Percentiles rank a stretch among this genome's conserved stretches.
These are phyloP conservation scores for Psylliodes chrysocephalus DNA, from an alignment of 2,888 invertebrate genomes.

Conservation along the genomic window DNA sequence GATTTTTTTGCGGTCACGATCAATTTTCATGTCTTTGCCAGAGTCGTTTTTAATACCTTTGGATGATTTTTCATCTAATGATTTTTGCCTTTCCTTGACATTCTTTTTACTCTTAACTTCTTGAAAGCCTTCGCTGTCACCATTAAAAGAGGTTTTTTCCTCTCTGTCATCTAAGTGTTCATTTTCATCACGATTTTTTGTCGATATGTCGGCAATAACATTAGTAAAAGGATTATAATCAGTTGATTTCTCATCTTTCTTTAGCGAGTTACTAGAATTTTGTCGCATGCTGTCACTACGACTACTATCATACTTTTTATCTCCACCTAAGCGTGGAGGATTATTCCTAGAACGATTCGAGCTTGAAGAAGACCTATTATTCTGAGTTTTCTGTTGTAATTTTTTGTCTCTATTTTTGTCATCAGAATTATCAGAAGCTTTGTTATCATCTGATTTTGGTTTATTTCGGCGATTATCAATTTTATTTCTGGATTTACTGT, in stretches of 20 bases:
- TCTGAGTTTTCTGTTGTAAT: slow-evolving; percentile 41
- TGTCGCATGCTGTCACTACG: slow-evolving; percentile 52
- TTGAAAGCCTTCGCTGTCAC: slow-evolving; percentile 80
- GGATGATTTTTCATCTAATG: slow-evolving; percentile 56
- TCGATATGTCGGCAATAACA: slow-evolving; percentile 62
- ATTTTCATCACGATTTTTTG: slow-evolving; percentile 59
- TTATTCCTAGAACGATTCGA: slow-evolving; percentile 52
- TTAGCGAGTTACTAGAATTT: slow-evolving; percentile 58
- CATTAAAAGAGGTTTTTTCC: slow-evolving; percentile 61
- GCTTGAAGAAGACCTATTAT: slow-evolving; percentile 46
- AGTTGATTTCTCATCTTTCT: slow-evolving; percentile 62
- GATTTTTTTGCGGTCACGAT: slow-evolving; percentile 36
- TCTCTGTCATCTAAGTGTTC: slow-evolving; percentile 55
- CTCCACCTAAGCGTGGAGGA: slow-evolving; percentile 51
- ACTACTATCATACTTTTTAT: slow-evolving; percentile 49
- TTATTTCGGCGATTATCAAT: slow-evolving; percentile 51
- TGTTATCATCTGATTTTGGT: slow-evolving; percentile 51
- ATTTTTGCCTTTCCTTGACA: slow-evolving; percentile 70
- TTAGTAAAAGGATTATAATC: slow-evolving; percentile 63
- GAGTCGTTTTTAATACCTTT: slow-evolving; percentile 46
- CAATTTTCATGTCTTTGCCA: slow-evolving; percentile 45
- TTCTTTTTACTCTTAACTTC: slow-evolving; percentile 86
- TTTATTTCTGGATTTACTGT: slow-evolving; percentile 61
- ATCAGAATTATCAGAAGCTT: slow-evolving; percentile 81
- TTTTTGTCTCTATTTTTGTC: slow-evolving; percentile 63